A percentile compares a stretch with the other conserved stretches of the same genome.
Evolutionary conservation across 2,888 invertebrate species (phyloP).

Genomic region (Brassicogethes aeneus): DNA sequence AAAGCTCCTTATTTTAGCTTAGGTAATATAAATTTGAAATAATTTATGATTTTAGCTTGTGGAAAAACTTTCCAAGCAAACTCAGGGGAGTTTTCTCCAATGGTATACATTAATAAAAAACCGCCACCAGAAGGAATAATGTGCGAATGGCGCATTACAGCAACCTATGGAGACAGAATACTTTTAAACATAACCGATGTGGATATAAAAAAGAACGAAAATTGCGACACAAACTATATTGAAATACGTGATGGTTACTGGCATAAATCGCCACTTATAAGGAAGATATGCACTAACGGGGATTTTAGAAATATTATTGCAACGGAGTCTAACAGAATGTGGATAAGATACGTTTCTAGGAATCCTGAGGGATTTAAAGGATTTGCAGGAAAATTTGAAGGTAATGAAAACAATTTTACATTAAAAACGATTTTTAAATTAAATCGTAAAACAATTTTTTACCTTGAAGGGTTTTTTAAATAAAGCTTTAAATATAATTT

Average conservation of each 20-base stretch:
- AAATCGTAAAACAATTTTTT: too few species aligned
- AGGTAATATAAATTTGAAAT: too few species aligned
- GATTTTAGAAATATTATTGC: conserved; percentile 68
- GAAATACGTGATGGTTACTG: conserved; percentile 95
- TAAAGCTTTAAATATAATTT: not conserved
- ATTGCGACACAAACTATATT: conserved; percentile 83
- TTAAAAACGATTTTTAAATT: too few species aligned
- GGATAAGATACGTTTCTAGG: conserved; percentile 76
- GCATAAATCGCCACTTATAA: conserved; percentile 81
- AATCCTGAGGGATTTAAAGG: conserved; percentile 38
- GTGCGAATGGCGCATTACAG: conserved; percentile 97
- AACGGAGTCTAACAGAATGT: conserved; percentile 74
- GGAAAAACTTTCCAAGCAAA: conserved; percentile 86
- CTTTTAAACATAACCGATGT: conserved; percentile 85
- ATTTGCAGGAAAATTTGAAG: not conserved
- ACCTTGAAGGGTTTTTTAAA: too few species aligned
- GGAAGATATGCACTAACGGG: conserved; percentile 81
- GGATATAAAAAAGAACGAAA: conserved; percentile 80
- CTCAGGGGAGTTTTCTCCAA: conserved; percentile 71
- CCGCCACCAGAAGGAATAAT: conserved; percentile 39
- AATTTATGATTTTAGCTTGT: conserved; percentile 54
- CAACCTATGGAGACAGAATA: conserved; percentile 94
- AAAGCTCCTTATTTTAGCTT: too few species aligned
- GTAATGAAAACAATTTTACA: not conserved
- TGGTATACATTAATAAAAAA: conserved; percentile 38